phyloP scores from a whole-genome alignment of 2,113 vertebrate genomes.

The Indicator indicator region DNA sequence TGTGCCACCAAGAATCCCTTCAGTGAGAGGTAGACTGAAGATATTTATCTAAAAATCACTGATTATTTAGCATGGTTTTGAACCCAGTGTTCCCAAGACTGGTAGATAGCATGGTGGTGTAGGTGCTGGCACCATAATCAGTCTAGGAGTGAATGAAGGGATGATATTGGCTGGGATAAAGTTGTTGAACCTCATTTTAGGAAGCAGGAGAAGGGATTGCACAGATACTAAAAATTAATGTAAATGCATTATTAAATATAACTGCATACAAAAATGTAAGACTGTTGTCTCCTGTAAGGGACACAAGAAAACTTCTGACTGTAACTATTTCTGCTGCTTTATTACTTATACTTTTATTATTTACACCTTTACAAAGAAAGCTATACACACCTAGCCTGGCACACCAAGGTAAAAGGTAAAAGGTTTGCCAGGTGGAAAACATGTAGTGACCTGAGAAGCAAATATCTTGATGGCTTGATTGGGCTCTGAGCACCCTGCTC shows the following conservation, averaged over 20 bases:
- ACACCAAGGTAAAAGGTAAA: not conserved
- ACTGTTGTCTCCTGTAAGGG: not conserved
- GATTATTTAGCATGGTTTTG: not conserved
- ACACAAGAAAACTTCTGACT: not conserved
- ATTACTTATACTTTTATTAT: not conserved
- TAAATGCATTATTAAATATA: not conserved
- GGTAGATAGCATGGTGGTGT: not conserved
- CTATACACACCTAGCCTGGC: not conserved
- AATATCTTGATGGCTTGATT: not conserved
- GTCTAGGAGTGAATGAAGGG: not conserved
- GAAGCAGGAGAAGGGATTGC: not conserved
- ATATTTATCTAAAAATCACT: not conserved
- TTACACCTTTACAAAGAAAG: not conserved
- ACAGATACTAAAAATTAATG: not conserved
- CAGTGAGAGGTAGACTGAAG: not conserved
- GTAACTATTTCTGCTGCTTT: not conserved
- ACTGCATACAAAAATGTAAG: not conserved
- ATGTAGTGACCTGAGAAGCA: not conserved
- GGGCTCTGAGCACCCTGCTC: too few species aligned
- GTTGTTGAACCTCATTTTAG: not conserved
- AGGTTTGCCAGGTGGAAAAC: not conserved
- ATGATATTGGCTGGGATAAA: not conserved
- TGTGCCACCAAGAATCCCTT: not conserved
- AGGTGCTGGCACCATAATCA: rapidly evolving
- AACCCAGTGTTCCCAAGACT: not conserved